Evolutionary conservation across 2,888 invertebrate genomes (phyloP), one percentile per base, ranked within the genome.

Genomic region (Papilio gigon): DNA sequence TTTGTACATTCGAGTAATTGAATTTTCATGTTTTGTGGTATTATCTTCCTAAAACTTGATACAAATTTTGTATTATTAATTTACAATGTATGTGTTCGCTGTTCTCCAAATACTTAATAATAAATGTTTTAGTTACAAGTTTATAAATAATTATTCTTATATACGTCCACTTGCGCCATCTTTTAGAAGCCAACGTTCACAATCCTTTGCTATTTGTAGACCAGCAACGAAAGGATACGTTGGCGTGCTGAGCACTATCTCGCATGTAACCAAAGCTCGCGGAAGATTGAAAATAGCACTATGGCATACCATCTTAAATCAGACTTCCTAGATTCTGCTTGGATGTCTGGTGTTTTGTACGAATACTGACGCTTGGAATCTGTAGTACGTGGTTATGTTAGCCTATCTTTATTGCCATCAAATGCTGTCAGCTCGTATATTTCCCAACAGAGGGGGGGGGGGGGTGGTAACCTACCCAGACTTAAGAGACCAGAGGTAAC

Each of bases 251-350:
- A 30, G 44, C 44, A 20, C 25, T 42, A 69, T 58, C 61, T 27
- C 47, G 30, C 61, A 56, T 61, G 72, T 22, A 47, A 47, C 47
- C 11, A 12, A 72, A 80, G 79, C 80, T 81, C 77, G 73, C 74
- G 76, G 80, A 82, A 83, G 83, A 87, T 88, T 87, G 81, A 78
- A 89, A 89, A 88, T 88, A 88, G 83, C 85, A 81, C 82, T 65
- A 12, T 17, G 25, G 25, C 56, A 50, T 70, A 78, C 81, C 81
- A 76, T 80, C 80, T 80, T 81, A 83, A 80, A 79, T 80, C 79
- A 79, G 72, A 74, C 80, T 88, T 84, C 87, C 87, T 81, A 80
- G 84, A 88, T 88, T 81, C 83, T 77, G 73, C 70, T 72, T 73
- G 30, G 42, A 65, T 65, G 27, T 27, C 30, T 14, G 20, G 22